Evolutionary conservation across 2,113 vertebrate genomes (phyloP).

Genomic region (Pluvialis apricaria): DNA sequence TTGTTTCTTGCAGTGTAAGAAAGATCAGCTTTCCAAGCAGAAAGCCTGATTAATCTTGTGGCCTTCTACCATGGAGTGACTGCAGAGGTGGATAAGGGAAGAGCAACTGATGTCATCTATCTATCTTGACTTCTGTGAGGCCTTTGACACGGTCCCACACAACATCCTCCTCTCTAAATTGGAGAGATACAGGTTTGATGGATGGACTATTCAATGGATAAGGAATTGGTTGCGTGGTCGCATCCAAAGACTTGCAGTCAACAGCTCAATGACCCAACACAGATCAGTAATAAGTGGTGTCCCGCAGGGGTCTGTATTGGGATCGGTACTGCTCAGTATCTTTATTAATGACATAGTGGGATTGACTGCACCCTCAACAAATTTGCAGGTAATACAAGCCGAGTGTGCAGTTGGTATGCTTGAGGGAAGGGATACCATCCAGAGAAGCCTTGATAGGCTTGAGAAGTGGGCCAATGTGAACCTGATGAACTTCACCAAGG

Average conservation of each 20-base stretch:
- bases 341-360: neutral
- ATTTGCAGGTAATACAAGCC: neutral
- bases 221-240: neutral
- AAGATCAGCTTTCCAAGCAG: neutral
- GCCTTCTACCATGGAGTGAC: neutral
- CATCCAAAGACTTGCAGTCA: neutral
- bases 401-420: neutral
- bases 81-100: neutral
- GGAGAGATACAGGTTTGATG: neutral
- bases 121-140: neutral
- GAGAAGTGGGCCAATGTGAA: neutral
- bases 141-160: neutral
- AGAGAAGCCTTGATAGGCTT: neutral
- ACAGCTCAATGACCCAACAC: neutral
- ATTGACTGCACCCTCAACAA: neutral
- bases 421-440: neutral
- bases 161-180: neutral
- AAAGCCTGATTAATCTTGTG: neutral
- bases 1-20: neutral
- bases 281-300: neutral
- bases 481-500: neutral
- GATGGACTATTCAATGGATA: neutral
- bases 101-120: neutral
- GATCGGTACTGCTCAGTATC: neutral
- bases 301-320: neutral